Evolutionary conservation across 2,888 invertebrate species (phyloP), one percentile per base, ranked within the genome.

Genomic region (Thelaira solivaga): DNA sequence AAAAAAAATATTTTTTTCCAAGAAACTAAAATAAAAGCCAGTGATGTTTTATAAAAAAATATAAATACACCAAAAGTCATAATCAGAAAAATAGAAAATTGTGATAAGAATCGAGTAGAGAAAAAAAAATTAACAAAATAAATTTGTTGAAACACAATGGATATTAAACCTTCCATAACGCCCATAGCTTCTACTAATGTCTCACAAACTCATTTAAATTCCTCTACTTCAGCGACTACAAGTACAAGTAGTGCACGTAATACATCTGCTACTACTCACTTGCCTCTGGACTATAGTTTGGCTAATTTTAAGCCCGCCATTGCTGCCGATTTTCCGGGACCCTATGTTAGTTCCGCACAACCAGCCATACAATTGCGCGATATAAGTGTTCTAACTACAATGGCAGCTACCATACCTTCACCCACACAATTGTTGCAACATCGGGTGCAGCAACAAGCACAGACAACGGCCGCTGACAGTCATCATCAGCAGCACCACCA

Each of bases 221-320:
- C 8, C 20, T 61, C 61, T 10, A 49, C 31, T 4, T 29, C 71
- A 11, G 5, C 29, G 18, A 11, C 41, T 18, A n/a, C 49, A 13
- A 55, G 26, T 43, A 34, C 26, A 7, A 45, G n/a, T 20, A 68
- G n/a, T n/a, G n/a, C 4, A 29, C 47, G 68, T 13, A 68, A 68
- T 47, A 57, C 68, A 31, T 41, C 57, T n/a, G 47, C 34, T 22
- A 18, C 64, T 81, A 72, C 85, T 82, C 87, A 88, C 80, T 83
- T 88, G 83, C 87, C 87, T 71, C 82, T 88, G 68, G 87, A 88
- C 80, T 88, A 88, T 64, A 88, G 87, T 76, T 73, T 88, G 81
- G 88, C 88, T 41, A 87, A 86, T 81, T 87, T 87, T 62, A 86
- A 87, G 81, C 86, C 86, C 16, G 87, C 86, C 43, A 85, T 86